Evolutionary conservation across 2,888 invertebrate genomes (phyloP).

Genomic region (Acanthosepion pharaonis): DNA sequence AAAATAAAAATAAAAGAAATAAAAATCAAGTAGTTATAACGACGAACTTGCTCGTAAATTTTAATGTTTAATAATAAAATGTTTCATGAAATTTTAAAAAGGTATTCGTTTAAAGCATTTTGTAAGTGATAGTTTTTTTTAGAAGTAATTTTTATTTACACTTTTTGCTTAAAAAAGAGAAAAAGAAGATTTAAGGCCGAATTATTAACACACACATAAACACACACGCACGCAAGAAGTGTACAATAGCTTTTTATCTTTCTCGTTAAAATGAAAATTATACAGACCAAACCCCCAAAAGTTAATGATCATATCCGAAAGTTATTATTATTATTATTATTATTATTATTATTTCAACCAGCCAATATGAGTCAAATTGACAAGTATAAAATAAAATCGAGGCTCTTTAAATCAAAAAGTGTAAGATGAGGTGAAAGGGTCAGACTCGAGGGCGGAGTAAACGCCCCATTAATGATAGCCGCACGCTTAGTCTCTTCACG

Average conservation of each 20-base stretch:
- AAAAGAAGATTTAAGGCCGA: neutral
- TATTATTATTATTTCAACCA: neutral
- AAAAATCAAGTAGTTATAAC: no score
- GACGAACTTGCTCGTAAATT: no score
- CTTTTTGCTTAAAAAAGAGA: neutral
- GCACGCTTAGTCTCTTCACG: neutral
- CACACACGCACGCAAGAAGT: neutral
- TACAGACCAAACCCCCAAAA: neutral
- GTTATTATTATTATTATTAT: no score
- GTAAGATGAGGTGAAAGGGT: neutral
- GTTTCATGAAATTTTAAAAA: no score
- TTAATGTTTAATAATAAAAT: no score
- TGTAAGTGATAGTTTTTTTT: no score
- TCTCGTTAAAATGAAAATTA: neutral
- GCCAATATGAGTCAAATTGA: neutral
- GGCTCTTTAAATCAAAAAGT: neutral
- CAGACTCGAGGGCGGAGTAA: neutral
- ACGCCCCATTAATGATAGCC: constrained; percentile 12
- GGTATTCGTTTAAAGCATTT: no score
- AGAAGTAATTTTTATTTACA: no score
- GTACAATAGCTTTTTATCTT: neutral
- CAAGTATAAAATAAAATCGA: neutral
- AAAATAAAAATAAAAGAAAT: no score
- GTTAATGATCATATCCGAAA: neutral
- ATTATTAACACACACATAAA: neutral